Conservation (phyloP, 2,113 vertebrate genomes). For the Aphyosemion australe region DNA sequence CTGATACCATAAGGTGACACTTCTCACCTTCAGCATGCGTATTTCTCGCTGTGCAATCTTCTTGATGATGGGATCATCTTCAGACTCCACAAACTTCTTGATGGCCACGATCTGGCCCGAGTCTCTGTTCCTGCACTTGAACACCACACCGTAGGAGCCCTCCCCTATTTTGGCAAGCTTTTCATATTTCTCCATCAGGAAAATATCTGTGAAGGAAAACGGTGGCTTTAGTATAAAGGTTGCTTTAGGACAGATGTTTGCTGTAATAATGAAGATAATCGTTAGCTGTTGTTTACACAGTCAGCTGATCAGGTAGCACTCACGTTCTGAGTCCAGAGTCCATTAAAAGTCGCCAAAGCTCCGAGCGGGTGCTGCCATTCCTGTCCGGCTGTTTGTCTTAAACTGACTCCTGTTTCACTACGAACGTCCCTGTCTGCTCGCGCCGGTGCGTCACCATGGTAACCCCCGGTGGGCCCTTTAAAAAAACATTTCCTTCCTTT, state of each 20-base stretch:
- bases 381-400: neutral
- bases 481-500: no score
- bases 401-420: no score
- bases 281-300: no score
- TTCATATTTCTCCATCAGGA: constrained; percentile 92
- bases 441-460: constrained; percentile 33
- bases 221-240: no score
- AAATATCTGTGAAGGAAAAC: no score
- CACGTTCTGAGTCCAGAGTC: constrained; percentile 17
- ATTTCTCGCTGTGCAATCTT: constrained; percentile 95
- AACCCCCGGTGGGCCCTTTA: constrained; percentile 4
- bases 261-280: no score
- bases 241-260: no score
- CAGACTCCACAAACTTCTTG: constrained; percentile 95
- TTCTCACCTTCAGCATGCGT: constrained; percentile 90
- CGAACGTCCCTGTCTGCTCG: no score
- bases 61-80: constrained; percentile 92
- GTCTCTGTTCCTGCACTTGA: constrained; percentile 92
- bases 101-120: constrained; percentile 93
- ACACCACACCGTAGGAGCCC: constrained; percentile 94
- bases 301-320: neutral
- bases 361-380: neutral
- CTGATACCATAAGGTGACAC: fast-evolving
- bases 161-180: constrained; percentile 93
- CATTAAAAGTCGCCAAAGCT: constrained; percentile 10